Percentiles rank a stretch among this genome's conserved stretches.
phyloP scores from a whole-genome alignment of 1,140 invertebrate species.

The Plectrocnemia conspersa region DNA sequence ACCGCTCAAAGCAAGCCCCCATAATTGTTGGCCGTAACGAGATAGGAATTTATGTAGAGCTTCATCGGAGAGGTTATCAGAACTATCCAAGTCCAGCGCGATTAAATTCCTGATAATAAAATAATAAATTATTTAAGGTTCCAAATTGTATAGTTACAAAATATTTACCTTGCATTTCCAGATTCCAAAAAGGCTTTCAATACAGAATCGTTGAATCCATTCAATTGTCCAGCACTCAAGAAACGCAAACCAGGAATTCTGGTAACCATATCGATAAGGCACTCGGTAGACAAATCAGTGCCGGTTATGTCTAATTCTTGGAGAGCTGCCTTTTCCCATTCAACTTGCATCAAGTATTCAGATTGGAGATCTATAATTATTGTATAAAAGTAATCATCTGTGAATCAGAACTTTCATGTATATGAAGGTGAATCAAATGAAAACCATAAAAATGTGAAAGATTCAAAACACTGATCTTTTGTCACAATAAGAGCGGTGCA shows the following conservation, averaged over 20 bases:
- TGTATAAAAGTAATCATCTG: too few relatives aligned
- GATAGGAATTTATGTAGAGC: slow-evolving; percentile 87
- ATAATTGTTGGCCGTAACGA: slow-evolving; percentile 80
- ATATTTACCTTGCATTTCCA: slow-evolving; percentile 65
- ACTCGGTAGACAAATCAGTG: slow-evolving; percentile 91
- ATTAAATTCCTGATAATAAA: slow-evolving; percentile 61
- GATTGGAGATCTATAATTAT: slow-evolving; percentile 70
- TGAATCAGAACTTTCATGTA: too few relatives aligned
- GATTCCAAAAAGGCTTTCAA: slow-evolving; percentile 84
- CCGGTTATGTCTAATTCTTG: slow-evolving; percentile 96
- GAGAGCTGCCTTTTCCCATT: slow-evolving; percentile 95
- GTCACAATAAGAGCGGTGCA: too few relatives aligned
- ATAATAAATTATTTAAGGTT: neutral
- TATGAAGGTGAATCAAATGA: too few relatives aligned
- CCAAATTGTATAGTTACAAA: neutral
- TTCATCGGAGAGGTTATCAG: slow-evolving; percentile 92
- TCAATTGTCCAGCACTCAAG: slow-evolving; percentile 90
- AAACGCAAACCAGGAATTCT: slow-evolving; percentile 84
- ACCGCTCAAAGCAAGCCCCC: slow-evolving; percentile 83
- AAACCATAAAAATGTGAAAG: too few relatives aligned
- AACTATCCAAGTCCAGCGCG: slow-evolving; percentile 89
- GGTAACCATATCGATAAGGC: slow-evolving; percentile 86
- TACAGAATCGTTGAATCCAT: slow-evolving; percentile 94
- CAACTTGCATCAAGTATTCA: slow-evolving; percentile 88
- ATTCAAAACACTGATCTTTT: too few relatives aligned